These are phyloP conservation scores for Hippoglossus stenolepis DNA, from an alignment of 2,113 vertebrate species.

Conservation along the genomic window DNA sequence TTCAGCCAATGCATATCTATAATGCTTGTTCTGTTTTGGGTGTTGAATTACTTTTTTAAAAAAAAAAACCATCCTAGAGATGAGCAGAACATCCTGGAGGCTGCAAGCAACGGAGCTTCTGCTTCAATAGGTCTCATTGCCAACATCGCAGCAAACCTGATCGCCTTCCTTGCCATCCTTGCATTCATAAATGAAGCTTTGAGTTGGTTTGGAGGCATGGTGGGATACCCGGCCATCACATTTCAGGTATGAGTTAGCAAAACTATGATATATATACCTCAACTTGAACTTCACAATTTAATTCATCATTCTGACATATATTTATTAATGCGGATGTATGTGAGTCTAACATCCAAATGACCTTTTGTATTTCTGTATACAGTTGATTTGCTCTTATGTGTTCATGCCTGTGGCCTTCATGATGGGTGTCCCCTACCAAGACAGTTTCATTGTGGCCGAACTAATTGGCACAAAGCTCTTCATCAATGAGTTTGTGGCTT, in stretches of 20 bases:
- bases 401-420: constrained; percentile 95
- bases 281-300: background rate
- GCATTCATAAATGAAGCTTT: constrained; percentile 89
- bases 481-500: constrained; percentile 96
- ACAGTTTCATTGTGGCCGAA: constrained; percentile 87
- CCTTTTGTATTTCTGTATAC: constrained; percentile 13
- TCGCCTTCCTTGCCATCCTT: constrained; percentile 91
- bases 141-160: constrained; percentile 92
- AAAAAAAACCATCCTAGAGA: too few relatives aligned
- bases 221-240: constrained; percentile 85
- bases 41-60: background rate
- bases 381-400: constrained; percentile 93
- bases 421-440: constrained; percentile 90
- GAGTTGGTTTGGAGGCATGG: constrained; percentile 90
- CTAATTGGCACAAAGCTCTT: constrained; percentile 94
- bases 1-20: background rate
- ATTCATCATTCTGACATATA: background rate
- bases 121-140: constrained; percentile 87
- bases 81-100: constrained; percentile 91
- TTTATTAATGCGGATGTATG: background rate
- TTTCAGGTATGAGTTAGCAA: constrained; percentile 87
- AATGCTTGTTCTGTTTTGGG: background rate
- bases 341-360: too few relatives aligned
- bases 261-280: background rate
- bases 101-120: constrained; percentile 89